Percentiles rank a stretch among this genome's conserved stretches.
phyloP scores from a whole-genome alignment of 1,140 invertebrate genomes.

The Drosophila quadrilineata region DNA sequence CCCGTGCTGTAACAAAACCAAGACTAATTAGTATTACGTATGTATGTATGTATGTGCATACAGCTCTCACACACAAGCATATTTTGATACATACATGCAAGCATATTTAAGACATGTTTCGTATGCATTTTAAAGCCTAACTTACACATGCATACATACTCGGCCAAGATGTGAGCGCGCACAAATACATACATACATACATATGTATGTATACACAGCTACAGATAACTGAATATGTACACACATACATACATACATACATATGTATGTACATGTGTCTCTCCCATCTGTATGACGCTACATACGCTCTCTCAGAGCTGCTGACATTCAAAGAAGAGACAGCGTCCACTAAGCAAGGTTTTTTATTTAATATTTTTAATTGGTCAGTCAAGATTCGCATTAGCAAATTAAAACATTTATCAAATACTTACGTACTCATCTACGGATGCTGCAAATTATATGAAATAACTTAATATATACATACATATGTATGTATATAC shows the following conservation, averaged over 20 bases:
- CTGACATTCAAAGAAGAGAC: slow-evolving; percentile 64
- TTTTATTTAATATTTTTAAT: no score
- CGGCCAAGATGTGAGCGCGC: slow-evolving; percentile 1
- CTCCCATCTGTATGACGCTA: slow-evolving; percentile 13
- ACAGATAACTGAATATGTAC: background rate
- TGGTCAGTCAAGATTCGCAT: slow-evolving; percentile 24
- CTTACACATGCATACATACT: slow-evolving; percentile 16
- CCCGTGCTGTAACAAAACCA: slow-evolving; percentile 69
- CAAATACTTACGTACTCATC: slow-evolving; percentile 12
- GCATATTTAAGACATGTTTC: slow-evolving; percentile 56
- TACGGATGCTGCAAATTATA: background rate
- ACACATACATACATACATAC: background rate
- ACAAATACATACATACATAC: background rate
- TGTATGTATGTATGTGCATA: slow-evolving; percentile 37
- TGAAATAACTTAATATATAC: background rate
- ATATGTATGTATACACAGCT: background rate
- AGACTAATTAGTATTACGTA: slow-evolving; percentile 76
- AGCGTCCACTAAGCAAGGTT: slow-evolving; percentile 53
- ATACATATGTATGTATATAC: background rate
- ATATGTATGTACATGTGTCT: slow-evolving; percentile 2
- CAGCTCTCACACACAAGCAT: background rate
- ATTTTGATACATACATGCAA: slow-evolving; percentile 14
- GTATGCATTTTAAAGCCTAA: slow-evolving; percentile 47
- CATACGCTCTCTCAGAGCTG: slow-evolving; percentile 45
- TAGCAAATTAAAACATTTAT: slow-evolving; percentile 6